Evolutionary conservation across 2,797 vertebrate species (phyloP), one percentile per base, ranked within the genome.

Genomic region (Schizopygopsis malacanthus): DNA sequence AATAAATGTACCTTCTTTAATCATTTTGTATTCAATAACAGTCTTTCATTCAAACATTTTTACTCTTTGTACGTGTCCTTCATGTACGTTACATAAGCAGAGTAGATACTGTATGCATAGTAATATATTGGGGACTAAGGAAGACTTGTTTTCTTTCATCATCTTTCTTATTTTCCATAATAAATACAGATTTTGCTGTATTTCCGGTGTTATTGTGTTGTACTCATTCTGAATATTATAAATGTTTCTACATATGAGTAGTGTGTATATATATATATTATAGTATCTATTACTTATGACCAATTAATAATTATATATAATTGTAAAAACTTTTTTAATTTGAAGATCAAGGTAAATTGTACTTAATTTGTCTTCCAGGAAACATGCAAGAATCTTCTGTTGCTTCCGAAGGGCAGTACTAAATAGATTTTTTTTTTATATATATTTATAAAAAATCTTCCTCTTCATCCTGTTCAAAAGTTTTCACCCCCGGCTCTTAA

Each of bases 51-150:
- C 71, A 52, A 56, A 54, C 61, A 63, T 39, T 82, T 79, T 72
- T 84, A 84, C 59, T 65, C 82, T 85, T 56, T 77, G 45, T 85
- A 69, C 81, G 77, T 84, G 81, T 86, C 88, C 90, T 85, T 88
- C 82, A 86, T 94, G 94, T 94, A 94, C 92, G 93, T 92, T 92
- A 90, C 88, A 90, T 90, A 89, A 84, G 85, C 91, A 89, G 88
- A 91, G 89, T 91, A 93, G 90, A 93, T 93, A 90, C 82, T 94
- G 92, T 93, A 83, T 83, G 71, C 76, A 93, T 92, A 93, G 94
- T 95, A 95, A 95, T 94, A 95, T 95, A 95, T 94, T 91, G 91
- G 92, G 90, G 91, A 88, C 83, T 85, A 76, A 86, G 87, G 71
- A 88, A 76, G 73, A 85, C 72, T 85, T 86, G 89, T 73, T 90